phyloP scores from a whole-genome alignment of 2,113 vertebrate species.

The Nymphicus hollandicus region DNA sequence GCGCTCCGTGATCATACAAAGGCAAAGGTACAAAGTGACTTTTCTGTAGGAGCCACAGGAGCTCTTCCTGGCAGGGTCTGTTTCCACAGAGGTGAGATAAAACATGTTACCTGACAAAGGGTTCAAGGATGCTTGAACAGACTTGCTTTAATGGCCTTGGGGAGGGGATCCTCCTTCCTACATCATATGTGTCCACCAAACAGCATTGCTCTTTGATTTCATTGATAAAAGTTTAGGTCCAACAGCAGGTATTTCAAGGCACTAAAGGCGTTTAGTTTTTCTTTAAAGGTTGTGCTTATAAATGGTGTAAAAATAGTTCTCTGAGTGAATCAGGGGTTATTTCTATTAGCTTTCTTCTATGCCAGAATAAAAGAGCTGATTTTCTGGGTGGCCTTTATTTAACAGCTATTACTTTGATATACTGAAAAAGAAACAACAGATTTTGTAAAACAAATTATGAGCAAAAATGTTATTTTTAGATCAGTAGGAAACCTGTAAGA shows the following conservation, averaged over 20 bases:
- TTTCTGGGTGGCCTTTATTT: not conserved
- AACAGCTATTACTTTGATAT: not conserved
- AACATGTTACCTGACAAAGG: not conserved
- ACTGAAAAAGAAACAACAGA: not conserved
- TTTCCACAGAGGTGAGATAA: not conserved
- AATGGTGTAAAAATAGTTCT: slow-evolving; percentile 10
- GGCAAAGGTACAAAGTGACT: not conserved
- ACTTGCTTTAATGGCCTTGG: not conserved
- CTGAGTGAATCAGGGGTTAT: not conserved
- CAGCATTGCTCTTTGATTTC: not conserved
- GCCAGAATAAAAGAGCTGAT: not conserved
- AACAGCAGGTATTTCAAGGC: not conserved
- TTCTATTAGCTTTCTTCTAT: slow-evolving; percentile 18
- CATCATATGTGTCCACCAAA: not conserved
- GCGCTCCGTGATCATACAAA: accelerated
- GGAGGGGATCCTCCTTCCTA: not conserved
- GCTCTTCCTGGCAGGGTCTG: not conserved
- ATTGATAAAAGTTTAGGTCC: not conserved
- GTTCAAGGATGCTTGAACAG: not conserved
- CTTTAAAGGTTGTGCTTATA: not conserved
- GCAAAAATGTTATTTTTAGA: slow-evolving; percentile 14
- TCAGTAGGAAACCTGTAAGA: not conserved
- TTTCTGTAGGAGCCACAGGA: not conserved
- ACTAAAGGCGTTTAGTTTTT: not conserved
- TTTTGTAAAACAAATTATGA: not conserved